phyloP scores from a whole-genome alignment of 2,888 invertebrate genomes.

The Allophyes oxyacanthae region DNA sequence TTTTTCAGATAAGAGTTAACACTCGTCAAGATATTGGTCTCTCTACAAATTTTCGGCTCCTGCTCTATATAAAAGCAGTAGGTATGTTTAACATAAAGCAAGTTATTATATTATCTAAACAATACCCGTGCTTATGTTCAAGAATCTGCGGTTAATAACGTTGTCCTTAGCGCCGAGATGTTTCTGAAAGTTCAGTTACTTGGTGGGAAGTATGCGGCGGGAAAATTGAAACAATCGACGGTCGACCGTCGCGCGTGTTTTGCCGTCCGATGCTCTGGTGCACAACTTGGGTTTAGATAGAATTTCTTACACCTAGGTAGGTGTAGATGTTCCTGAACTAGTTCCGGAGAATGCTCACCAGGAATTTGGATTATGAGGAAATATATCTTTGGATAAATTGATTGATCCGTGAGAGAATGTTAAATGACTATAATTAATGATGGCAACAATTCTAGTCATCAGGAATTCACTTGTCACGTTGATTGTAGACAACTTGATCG shows the following conservation, averaged over 20 bases:
- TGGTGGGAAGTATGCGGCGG: slow-evolving; percentile 69
- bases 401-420: too few relatives aligned
- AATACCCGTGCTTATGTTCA: slow-evolving; percentile 16
- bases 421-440: too few relatives aligned
- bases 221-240: slow-evolving; percentile 70
- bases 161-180: slow-evolving; percentile 47
- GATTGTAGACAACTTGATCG: too few relatives aligned
- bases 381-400: background rate
- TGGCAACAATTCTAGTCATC: too few relatives aligned
- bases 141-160: slow-evolving; percentile 43
- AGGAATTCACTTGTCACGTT: too few relatives aligned
- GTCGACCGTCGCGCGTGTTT: slow-evolving; percentile 45
- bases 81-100: slow-evolving; percentile 1
- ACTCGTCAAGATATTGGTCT: too few relatives aligned
- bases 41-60: too few relatives aligned
- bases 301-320: slow-evolving; percentile 36
- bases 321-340: slow-evolving; percentile 17
- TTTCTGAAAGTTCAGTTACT: slow-evolving; percentile 62
- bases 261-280: slow-evolving; percentile 44
- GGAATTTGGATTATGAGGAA: slow-evolving; percentile 3
- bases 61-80: too few relatives aligned
- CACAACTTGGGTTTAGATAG: slow-evolving; percentile 41
- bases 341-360: slow-evolving; percentile 12
- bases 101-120: slow-evolving; percentile 14
- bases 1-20: too few relatives aligned